Evolutionary conservation across 2,888 invertebrate genomes (phyloP).

Genomic region (Anoncus sp.): DNA sequence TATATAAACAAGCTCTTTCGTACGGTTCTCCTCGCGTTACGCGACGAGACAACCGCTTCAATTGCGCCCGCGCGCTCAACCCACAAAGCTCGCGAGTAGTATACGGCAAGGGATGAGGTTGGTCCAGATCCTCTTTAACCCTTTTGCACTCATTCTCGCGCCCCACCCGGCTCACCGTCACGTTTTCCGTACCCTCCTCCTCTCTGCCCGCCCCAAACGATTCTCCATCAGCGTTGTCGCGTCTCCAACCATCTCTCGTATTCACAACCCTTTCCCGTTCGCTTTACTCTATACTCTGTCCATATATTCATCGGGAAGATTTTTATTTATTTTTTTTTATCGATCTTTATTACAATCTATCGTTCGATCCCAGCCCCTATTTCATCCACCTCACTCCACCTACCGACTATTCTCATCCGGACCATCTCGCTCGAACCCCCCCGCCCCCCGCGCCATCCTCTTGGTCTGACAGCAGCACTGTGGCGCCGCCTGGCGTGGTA

Average conservation of each 20-base stretch:
- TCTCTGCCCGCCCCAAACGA: not conserved
- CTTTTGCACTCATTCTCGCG: constrained; percentile 32
- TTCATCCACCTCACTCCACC: constrained; percentile 16
- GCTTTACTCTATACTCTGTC: not conserved
- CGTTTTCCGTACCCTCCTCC: constrained; percentile 11
- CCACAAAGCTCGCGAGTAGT: constrained; percentile 18
- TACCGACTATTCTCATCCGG: constrained; percentile 31
- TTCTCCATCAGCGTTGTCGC: constrained; percentile 31
- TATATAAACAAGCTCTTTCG: constrained; percentile 4
- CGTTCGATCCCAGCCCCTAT: constrained; percentile 39
- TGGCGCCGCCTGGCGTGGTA: constrained; percentile 73
- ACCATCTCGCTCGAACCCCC: constrained; percentile 30
- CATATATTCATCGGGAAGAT: constrained; percentile 17
- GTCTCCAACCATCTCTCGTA: not conserved
- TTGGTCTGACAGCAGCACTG: constrained; percentile 56
- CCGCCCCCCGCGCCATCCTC: constrained; percentile 30
- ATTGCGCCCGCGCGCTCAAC: constrained; percentile 54
- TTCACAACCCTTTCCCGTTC: constrained; percentile 1
- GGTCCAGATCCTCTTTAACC: constrained; percentile 55
- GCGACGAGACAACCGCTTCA: constrained; percentile 38
- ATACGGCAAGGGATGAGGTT: constrained; percentile 5
- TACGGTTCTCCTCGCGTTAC: constrained; percentile 2
- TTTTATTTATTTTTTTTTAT: too few relatives aligned
- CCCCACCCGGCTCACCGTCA: constrained; percentile 37
- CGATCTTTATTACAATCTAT: constrained; percentile 47